These are phyloP conservation scores for Neopelma chrysocephalum DNA, from an alignment of 2,797 vertebrate species.

Conservation along the genomic window DNA sequence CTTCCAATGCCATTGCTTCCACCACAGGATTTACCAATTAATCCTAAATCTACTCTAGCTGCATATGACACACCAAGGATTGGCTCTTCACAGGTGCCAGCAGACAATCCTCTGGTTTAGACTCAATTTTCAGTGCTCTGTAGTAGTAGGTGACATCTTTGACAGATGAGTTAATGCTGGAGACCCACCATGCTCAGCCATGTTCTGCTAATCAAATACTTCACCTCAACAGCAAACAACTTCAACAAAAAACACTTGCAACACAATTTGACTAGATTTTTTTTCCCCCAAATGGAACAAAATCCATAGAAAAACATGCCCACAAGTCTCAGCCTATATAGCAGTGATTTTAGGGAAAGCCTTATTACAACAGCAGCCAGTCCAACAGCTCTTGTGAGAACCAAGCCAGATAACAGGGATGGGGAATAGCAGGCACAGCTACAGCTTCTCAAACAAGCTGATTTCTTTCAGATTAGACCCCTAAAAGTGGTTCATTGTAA, in stretches of 20 bases:
- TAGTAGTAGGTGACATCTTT: neutral
- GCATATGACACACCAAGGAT: neutral
- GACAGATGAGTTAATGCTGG: neutral
- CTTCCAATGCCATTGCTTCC: neutral
- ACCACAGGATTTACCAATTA: neutral
- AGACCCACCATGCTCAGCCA: rapidly evolving
- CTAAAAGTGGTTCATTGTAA: neutral
- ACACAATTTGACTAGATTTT: neutral
- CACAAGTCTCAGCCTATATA: neutral
- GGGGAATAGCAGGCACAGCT: neutral
- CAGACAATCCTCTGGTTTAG: neutral
- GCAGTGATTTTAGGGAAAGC: neutral
- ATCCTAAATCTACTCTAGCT: neutral
- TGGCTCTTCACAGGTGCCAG: neutral
- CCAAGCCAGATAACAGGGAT: neutral
- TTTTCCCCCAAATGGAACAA: neutral
- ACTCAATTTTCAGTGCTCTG: neutral
- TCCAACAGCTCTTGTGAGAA: neutral
- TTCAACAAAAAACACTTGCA: neutral
- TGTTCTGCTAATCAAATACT: neutral
- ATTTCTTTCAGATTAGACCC: neutral
- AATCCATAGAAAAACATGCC: neutral
- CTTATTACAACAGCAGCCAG: neutral
- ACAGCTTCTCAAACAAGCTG: neutral
- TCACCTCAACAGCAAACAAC: neutral